phyloP scores from a whole-genome alignment of 2,888 invertebrate species.

The Schizaphis graminum region DNA sequence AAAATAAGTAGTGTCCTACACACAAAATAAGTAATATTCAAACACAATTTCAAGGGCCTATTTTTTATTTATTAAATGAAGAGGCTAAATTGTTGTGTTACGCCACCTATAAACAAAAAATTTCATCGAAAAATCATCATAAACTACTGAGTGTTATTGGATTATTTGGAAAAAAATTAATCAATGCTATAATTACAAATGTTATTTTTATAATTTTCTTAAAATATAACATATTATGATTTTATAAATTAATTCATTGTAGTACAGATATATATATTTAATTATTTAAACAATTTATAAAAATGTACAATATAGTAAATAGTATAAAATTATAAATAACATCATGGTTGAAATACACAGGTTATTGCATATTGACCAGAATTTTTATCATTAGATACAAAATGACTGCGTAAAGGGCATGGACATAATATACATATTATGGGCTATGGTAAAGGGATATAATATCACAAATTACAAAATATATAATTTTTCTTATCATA shows the following conservation, averaged over 20 bases:
- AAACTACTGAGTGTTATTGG: background rate
- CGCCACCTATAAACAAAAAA: background rate
- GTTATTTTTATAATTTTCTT: background rate
- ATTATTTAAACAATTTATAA: conserved; percentile 35
- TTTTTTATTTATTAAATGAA: no score
- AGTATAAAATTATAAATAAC: background rate
- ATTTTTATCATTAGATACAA: no score
- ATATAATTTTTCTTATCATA: no score
- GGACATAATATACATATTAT: no score
- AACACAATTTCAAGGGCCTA: no score
- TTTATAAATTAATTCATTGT: background rate
- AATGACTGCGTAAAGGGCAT: no score
- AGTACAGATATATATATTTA: background rate
- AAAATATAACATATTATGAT: background rate
- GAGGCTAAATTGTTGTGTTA: background rate
- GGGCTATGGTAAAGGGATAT: no score
- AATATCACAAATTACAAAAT: no score
- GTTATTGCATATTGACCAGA: no score
- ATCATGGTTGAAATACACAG: background rate
- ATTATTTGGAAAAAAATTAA: background rate
- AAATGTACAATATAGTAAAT: conserved; percentile 10
- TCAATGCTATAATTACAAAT: background rate
- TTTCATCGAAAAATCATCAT: background rate
- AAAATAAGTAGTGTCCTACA: no score
- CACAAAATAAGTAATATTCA: no score